Evolutionary conservation across 2,888 invertebrate genomes (phyloP), one percentile per base, ranked within the genome.

Genomic region (Ormyrus pomaceus): DNA sequence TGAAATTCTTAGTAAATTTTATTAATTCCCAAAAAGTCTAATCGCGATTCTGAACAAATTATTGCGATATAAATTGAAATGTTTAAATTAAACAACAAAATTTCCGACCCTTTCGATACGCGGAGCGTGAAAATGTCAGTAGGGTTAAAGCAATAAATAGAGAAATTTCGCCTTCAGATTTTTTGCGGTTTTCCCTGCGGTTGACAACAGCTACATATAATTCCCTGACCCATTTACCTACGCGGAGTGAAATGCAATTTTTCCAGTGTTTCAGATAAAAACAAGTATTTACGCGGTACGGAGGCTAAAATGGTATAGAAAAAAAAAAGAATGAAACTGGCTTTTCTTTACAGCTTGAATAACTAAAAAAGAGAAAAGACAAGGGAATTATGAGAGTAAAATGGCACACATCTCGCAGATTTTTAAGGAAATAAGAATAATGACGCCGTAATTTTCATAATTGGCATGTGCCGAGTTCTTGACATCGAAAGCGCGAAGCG

Each of bases 381-480:
- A 48, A 59, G 50, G 68, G 53, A 71, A 72, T 58, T 61, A 9
- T 8, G n/a, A 11, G 48, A 50, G 64, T n/a, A 78, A 73, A 69
- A 65, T 81, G 50, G 75, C 7, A 62, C 45, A 62, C 19, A 70
- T 74, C 64, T 64, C 4, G 59, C 61, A 48, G 71, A 53, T 50
- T 75, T 69, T 68, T 55, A 68, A 78, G 59, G 76, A 81, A 81
- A 81, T 71, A 68, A 76, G 73, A 65, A 45, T 82, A 82, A 72
- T 73, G 69, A 76, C 72, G 48, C 68, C 10, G 78, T 72, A 76
- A 78, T 81, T 76, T 75, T 76, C 50, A 56, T 79, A 82, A 82
- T 79, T 73, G 79, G 73, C 64, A 46, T 50, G 64, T 58, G 71
- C 53, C 1, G 13, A 13, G 11, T 51, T 76, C 71, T 66, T 61